Conservation (phyloP, 2,888 invertebrate genomes). For the Cantharis flavilabris region DNA sequence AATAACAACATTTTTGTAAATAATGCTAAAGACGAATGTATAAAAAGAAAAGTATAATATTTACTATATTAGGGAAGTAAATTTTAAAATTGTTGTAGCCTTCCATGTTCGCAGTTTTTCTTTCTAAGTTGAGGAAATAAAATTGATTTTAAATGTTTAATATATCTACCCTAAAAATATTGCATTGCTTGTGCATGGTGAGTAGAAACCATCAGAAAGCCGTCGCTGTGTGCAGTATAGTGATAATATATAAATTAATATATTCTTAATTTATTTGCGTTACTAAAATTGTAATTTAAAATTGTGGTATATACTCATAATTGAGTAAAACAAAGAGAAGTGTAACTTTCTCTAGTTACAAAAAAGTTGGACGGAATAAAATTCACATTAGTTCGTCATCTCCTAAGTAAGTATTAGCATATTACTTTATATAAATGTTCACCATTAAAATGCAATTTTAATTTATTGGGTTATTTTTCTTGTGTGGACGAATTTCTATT, state of each 20-base stretch:
- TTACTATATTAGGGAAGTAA: too few species aligned
- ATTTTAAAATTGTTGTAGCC: too few species aligned
- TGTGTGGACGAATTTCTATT: neutral
- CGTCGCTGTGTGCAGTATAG: neutral
- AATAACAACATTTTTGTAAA: too few species aligned
- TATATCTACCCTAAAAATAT: neutral
- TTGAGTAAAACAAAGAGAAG: neutral
- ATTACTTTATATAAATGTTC: neutral
- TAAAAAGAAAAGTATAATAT: too few species aligned
- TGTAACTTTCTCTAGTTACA: neutral
- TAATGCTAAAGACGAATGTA: too few species aligned
- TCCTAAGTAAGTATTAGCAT: neutral
- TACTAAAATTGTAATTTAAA: neutral
- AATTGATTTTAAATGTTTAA: neutral
- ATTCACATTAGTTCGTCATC: too few species aligned
- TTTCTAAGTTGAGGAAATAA: too few species aligned
- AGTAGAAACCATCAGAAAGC: neutral
- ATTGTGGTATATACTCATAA: neutral
- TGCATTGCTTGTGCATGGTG: neutral
- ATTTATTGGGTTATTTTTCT: neutral
- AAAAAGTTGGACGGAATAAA: too few species aligned
- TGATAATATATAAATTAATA: neutral
- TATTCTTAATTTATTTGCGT: neutral
- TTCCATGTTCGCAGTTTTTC: too few species aligned
- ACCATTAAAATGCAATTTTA: neutral